Percentiles rank a stretch among this genome's conserved stretches.
Evolutionary conservation across 1,140 invertebrate genomes (phyloP).

Genomic region (Contarinia nasturtii): DNA sequence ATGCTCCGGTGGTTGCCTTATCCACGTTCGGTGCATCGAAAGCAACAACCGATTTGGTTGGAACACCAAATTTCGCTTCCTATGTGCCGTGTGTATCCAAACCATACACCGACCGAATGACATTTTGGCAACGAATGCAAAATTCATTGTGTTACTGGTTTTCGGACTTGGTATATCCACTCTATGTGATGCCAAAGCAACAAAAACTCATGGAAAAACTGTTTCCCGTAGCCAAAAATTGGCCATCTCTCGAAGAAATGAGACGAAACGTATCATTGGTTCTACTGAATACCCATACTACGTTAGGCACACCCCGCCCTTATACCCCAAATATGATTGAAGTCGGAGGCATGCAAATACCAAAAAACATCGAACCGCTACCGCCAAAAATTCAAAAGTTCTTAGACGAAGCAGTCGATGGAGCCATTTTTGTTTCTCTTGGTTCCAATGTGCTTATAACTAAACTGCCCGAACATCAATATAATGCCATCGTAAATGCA

Average conservation of each 20-base stretch:
- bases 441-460: conserved; percentile 32
- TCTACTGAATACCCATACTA: conserved; percentile 21
- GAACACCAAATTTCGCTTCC: conserved; percentile 7
- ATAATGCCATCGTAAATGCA: conserved; percentile 26
- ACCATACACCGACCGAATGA: conserved; percentile 24
- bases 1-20: conserved; percentile 9
- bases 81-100: conserved; percentile 14
- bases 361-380: not conserved
- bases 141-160: conserved; percentile 16
- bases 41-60: conserved; percentile 7
- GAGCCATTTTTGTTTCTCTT: conserved; percentile 41
- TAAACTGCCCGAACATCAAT: conserved; percentile 22
- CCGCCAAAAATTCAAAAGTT: conserved; percentile 33
- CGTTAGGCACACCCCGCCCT: conserved; percentile 16
- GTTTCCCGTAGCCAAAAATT: conserved; percentile 9
- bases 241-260: conserved; percentile 8
- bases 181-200: conserved; percentile 10
- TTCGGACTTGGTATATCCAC: conserved; percentile 3
- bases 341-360: not conserved
- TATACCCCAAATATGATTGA: conserved; percentile 16
- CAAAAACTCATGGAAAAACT: conserved; percentile 11
- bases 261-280: conserved; percentile 15
- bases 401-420: conserved; percentile 34
- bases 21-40: conserved; percentile 5
- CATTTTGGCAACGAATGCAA: conserved; percentile 27